Conservation (phyloP, 2,797 vertebrate species). For the Sciurus carolinensis region DNA sequence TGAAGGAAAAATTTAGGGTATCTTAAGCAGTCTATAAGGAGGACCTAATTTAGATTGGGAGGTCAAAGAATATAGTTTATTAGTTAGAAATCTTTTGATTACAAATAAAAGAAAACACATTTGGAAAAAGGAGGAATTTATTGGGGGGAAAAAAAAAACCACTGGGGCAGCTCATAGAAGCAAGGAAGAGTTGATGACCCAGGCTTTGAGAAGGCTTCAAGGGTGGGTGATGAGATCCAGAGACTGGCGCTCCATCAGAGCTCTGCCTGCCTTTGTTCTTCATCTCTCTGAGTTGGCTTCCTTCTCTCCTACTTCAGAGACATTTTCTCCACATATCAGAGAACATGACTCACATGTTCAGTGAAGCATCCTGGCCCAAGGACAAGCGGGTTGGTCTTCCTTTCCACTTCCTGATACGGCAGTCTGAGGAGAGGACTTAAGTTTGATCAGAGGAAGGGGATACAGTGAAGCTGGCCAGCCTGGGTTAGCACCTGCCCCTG, state of each 20-base stretch:
- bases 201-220: background rate
- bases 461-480: background rate
- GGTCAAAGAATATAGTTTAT: background rate
- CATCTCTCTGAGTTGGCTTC: background rate
- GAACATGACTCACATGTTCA: background rate
- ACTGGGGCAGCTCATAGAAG: background rate
- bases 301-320: slow-evolving; percentile 17
- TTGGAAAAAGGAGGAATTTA: background rate
- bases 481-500: no score
- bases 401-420: background rate
- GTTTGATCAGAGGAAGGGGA: background rate
- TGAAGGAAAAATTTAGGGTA: background rate
- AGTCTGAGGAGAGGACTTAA: background rate
- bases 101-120: background rate
- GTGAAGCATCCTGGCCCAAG: background rate
- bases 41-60: background rate
- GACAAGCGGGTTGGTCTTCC: background rate
- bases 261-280: background rate
- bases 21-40: background rate
- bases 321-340: background rate
- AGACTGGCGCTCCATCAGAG: background rate
- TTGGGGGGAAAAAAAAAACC: background rate
- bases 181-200: background rate
- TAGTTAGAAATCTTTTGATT: background rate
- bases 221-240: background rate